Evolutionary conservation across 2,113 vertebrate genomes (phyloP), one percentile per base, ranked within the genome.

Genomic region (Xenopus borealis): DNA sequence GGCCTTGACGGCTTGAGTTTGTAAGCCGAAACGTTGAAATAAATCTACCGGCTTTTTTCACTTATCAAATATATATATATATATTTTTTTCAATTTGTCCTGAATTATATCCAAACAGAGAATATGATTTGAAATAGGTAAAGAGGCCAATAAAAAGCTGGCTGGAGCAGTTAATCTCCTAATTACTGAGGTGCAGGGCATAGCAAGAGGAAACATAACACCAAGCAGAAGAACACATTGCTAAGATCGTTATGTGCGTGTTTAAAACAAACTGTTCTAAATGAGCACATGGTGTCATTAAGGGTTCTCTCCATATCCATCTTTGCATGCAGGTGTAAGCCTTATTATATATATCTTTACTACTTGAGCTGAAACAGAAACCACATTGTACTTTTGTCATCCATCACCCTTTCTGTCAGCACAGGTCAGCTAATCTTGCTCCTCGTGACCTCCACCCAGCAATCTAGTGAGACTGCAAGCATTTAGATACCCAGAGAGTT

Each of bases 371-470:
- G 81, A 79, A 81, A 81, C 74, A 70, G 83, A 79, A 84, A 78
- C 69, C 33, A 78, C 78, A 57, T 78, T 81, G 78, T 83, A 14
- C 75, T 70, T 72, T 2, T 58, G 80, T 84, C 86, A 88, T 89
- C 87, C 88, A 89, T 91, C 87, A 90, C 83, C 69, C 27, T 0
- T 72, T 68, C 87, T 87, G 87, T 87, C 86, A 90, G 69, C 83
- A 53, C 64, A 78, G 88, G 88, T 85, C 88, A 89, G 72, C 62
- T 76, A 82, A 85, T 86, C 81, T 83, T 80, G 82, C 78, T 85
- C 83, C 67, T 70, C 0, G 1, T 72, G 83, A 85, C 84, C 88
- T 86, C 80, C 80, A 80, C 84, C 85, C 83, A 66, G 64, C 68
- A 8, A 7, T 12, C 69, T 2, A 87, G 74, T 80, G 66, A 84